These are phyloP conservation scores for Tetheella fluctuosa DNA, from an alignment of 2,888 invertebrate genomes.

Conservation along the genomic window DNA sequence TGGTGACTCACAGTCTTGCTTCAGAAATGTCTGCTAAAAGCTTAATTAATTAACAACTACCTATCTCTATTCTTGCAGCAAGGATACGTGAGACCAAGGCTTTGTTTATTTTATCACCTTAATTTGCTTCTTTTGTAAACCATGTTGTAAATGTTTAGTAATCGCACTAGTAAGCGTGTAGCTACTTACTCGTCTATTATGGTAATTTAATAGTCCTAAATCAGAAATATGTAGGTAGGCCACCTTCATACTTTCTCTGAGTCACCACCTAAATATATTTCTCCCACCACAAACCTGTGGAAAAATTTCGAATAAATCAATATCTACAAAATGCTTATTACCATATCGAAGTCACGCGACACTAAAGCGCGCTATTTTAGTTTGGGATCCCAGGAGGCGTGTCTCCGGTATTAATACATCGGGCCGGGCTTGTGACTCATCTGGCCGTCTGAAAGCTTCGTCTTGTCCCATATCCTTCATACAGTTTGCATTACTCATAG, in stretches of 20 bases:
- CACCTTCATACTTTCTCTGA: background rate
- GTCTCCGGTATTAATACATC: slow-evolving; percentile 80
- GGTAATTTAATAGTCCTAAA: background rate
- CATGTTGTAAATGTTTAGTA: no score
- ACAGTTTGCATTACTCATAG: slow-evolving; percentile 76
- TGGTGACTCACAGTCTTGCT: slow-evolving; percentile 50
- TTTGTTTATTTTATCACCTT: background rate
- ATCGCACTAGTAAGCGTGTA: no score
- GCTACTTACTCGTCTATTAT: no score
- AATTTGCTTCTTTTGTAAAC: background rate
- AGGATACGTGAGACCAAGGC: slow-evolving; percentile 28
- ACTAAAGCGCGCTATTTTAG: slow-evolving; percentile 74
- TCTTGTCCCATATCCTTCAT: slow-evolving; percentile 81
- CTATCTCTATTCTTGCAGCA: slow-evolving; percentile 39
- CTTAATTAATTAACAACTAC: slow-evolving; percentile 46
- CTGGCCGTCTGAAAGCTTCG: slow-evolving; percentile 76
- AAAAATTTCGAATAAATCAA: slow-evolving; percentile 46
- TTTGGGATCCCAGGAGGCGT: slow-evolving; percentile 79
- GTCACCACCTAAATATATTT: slow-evolving; percentile 6
- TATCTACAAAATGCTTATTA: slow-evolving; percentile 56
- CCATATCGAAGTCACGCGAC: slow-evolving; percentile 76
- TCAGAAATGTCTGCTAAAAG: slow-evolving; percentile 47
- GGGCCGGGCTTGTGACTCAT: slow-evolving; percentile 72
- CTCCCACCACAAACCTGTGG: slow-evolving; percentile 24
- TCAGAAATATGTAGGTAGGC: background rate